A percentile compares a stretch with the other conserved stretches of the same genome.
These are phyloP conservation scores for Drosophila hamatofila DNA, from an alignment of 2,888 invertebrate genomes.

Conservation along the genomic window DNA sequence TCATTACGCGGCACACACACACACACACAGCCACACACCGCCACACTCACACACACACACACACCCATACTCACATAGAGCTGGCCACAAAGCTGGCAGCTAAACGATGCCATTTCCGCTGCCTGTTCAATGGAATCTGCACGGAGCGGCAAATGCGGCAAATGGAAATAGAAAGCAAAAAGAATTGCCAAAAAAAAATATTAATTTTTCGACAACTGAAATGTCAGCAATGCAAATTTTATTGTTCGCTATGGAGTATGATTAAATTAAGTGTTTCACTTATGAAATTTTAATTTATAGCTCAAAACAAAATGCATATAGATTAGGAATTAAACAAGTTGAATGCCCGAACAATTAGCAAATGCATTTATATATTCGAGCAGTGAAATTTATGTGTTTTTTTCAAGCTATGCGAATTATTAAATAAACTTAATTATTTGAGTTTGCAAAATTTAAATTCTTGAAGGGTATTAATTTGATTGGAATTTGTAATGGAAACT, in stretches of 20 bases:
- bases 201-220: conserved; percentile 42
- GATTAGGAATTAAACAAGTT: background rate
- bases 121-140: conserved; percentile 52
- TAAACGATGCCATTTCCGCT: conserved; percentile 70
- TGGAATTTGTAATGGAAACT: background rate
- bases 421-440: background rate
- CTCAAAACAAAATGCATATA: background rate
- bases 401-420: background rate
- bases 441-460: background rate
- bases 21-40: conserved; percentile 24
- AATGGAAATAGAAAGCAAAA: conserved; percentile 24
- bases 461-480: background rate
- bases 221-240: conserved; percentile 12
- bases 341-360: background rate
- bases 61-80: conserved; percentile 1
- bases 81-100: conserved; percentile 54
- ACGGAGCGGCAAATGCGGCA: conserved; percentile 20
- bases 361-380: background rate
- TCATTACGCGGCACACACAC: conserved; percentile 44
- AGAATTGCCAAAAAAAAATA: conserved; percentile 13
- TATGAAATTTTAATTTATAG: background rate
- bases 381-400: background rate
- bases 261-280: background rate
- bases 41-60: conserved; percentile 14
- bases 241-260: background rate